These are phyloP conservation scores for Hippocampus barbouri DNA, from an alignment of 2,113 vertebrate species.

Conservation along the genomic window DNA sequence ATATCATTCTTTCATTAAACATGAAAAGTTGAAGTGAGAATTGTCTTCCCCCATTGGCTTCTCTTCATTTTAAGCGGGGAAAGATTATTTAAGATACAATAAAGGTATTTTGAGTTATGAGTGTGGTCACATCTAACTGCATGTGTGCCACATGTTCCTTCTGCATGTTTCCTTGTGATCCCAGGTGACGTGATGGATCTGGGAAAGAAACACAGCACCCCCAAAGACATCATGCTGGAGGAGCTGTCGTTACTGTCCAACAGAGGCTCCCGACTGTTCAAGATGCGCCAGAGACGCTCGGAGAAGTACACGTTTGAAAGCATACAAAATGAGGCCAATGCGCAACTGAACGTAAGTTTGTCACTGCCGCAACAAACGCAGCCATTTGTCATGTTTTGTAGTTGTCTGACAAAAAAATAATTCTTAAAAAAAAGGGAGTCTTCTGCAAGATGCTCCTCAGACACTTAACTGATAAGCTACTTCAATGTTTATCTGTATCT, in stretches of 20 bases:
- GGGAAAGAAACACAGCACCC: slow-evolving; percentile 91
- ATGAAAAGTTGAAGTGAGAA: too few relatives aligned
- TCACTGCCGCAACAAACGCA: neutral
- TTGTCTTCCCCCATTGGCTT: too few relatives aligned
- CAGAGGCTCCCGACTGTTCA: slow-evolving; percentile 92
- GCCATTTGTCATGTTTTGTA: slow-evolving; percentile 20
- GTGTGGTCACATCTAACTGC: too few relatives aligned
- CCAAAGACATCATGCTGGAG: slow-evolving; percentile 97
- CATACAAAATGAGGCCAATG: slow-evolving; percentile 85
- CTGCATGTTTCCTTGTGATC: slow-evolving; percentile 16
- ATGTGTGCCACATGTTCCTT: neutral
- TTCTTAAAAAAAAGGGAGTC: slow-evolving; percentile 48
- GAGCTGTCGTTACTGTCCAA: slow-evolving; percentile 89
- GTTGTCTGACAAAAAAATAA: slow-evolving; percentile 37
- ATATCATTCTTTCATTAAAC: too few relatives aligned
- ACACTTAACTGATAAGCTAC: slow-evolving; percentile 44
- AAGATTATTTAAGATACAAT: too few relatives aligned
- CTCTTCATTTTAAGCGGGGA: too few relatives aligned
- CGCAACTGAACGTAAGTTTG: slow-evolving; percentile 80
- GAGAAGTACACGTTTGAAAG: slow-evolving; percentile 98
- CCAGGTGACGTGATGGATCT: slow-evolving; percentile 83
- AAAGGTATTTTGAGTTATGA: too few relatives aligned
- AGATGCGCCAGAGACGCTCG: slow-evolving; percentile 92
- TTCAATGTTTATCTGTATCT: slow-evolving; percentile 53
- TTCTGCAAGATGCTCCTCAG: slow-evolving; percentile 36